A percentile compares a stretch with the other conserved stretches of the same genome.
Evolutionary conservation across 2,113 vertebrate genomes (phyloP).

Genomic region (Odontesthes bonariensis): DNA sequence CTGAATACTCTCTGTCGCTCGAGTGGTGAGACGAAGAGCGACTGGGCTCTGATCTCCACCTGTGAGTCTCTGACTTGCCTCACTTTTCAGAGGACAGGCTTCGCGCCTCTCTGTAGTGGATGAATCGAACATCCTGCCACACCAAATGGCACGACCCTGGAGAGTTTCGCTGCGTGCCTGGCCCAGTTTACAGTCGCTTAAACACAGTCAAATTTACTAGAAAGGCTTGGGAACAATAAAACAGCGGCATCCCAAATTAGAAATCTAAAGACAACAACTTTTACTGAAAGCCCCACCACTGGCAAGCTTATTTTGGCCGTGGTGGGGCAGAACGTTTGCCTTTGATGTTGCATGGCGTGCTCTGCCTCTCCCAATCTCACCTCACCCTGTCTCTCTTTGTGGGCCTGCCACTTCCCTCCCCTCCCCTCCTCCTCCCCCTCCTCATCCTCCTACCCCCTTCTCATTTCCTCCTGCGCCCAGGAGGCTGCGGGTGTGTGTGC

Average conservation of each 20-base stretch:
- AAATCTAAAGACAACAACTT: conserved; percentile 70
- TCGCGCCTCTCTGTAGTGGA: conserved; percentile 43
- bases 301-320: conserved; percentile 76
- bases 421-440: conserved; percentile 48
- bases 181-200: conserved; percentile 31
- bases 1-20: conserved; percentile 22
- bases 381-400: conserved; percentile 65
- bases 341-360: conserved; percentile 70
- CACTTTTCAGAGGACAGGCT: conserved; percentile 22
- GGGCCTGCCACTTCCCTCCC: conserved; percentile 63
- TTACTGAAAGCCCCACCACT: conserved; percentile 34
- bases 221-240: conserved; percentile 40
- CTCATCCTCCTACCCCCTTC: conserved; percentile 65
- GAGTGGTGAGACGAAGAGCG: conserved; percentile 37
- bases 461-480: conserved; percentile 80
- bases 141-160: conserved; percentile 31
- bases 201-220: conserved; percentile 18
- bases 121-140: conserved; percentile 50
- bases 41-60: conserved; percentile 43
- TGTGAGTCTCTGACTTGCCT: conserved; percentile 43
- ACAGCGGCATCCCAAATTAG: conserved; percentile 65
- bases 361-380: conserved; percentile 70
- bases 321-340: conserved; percentile 39
- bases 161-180: conserved; percentile 37
- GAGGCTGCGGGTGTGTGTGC: conserved; percentile 71